These are phyloP conservation scores for Asbolus verrucosus DNA, from an alignment of 1,140 invertebrate species.

Conservation along the genomic window DNA sequence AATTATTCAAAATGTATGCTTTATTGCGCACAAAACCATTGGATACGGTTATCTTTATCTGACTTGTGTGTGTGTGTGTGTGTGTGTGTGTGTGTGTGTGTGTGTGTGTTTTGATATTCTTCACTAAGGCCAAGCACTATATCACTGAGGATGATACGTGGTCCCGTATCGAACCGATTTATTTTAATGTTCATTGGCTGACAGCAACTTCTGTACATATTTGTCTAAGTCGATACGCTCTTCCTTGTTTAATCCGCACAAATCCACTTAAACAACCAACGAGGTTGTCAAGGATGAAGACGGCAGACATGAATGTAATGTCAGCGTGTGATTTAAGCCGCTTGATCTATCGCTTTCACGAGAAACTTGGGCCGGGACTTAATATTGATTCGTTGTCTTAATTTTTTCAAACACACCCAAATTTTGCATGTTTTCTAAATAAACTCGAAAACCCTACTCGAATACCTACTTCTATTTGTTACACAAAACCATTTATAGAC, in stretches of 20 bases:
- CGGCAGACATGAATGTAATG: constrained; percentile 37
- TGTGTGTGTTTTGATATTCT: no score
- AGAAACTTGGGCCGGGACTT: constrained; percentile 20
- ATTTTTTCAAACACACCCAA: background rate
- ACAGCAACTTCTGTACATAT: constrained; percentile 46
- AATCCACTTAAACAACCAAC: constrained; percentile 37
- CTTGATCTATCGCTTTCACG: constrained; percentile 25
- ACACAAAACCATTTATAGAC: no score
- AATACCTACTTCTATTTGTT: no score
- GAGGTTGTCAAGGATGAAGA: constrained; percentile 33
- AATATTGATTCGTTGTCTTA: constrained; percentile 17
- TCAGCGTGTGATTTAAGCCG: constrained; percentile 35
- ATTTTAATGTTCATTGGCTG: constrained; percentile 48
- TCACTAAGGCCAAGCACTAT: no score
- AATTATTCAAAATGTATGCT: constrained; percentile 16
- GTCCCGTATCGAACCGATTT: no score
- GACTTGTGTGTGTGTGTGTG: no score
- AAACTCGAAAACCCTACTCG: no score
- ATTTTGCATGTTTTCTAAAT: background rate
- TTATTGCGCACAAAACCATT: background rate
- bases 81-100: no score
- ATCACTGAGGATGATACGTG: no score
- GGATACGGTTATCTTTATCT: no score
- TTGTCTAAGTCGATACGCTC: constrained; percentile 40
- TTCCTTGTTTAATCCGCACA: constrained; percentile 41